Conservation (phyloP, 2,888 invertebrate genomes). For the Meteorus colon region DNA sequence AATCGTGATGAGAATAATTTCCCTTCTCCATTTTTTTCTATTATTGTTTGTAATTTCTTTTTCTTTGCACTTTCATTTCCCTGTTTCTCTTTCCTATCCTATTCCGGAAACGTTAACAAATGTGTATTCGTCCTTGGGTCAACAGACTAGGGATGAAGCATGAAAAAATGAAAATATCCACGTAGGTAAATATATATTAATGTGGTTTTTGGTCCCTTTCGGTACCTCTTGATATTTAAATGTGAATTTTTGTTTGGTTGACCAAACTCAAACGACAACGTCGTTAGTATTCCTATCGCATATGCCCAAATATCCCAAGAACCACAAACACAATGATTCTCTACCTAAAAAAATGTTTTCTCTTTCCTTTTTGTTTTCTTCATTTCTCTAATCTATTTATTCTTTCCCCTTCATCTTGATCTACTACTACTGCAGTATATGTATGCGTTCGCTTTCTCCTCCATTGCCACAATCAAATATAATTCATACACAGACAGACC, state of each 20-base stretch:
- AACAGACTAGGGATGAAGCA: constrained; percentile 9
- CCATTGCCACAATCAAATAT: neutral
- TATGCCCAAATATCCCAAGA: constrained; percentile 26
- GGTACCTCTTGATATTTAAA: constrained; percentile 52
- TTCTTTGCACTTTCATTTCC: neutral
- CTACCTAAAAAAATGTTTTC: constrained; percentile 36
- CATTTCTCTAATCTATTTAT: neutral
- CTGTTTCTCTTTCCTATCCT: neutral
- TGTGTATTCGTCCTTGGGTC: neutral
- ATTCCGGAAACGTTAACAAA: constrained; percentile 6
- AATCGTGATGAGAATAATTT: constrained; percentile 8
- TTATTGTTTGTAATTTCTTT: neutral
- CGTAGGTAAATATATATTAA: constrained; percentile 2
- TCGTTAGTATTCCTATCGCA: constrained; percentile 50
- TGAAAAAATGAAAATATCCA: neutral
- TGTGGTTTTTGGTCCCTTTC: constrained; percentile 35
- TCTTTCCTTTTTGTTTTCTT: constrained; percentile 33
- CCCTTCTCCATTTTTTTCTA: neutral
- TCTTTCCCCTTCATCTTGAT: neutral
- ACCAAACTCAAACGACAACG: constrained; percentile 44
- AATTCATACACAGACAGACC: constrained; percentile 46
- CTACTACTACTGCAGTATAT: neutral
- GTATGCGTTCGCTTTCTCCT: neutral
- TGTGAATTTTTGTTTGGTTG: constrained; percentile 47
- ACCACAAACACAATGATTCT: constrained; percentile 33